Percentiles rank a stretch among this genome's conserved stretches.
Conservation (phyloP, 2,113 vertebrate genomes). For the Carollia perspicillata region DNA sequence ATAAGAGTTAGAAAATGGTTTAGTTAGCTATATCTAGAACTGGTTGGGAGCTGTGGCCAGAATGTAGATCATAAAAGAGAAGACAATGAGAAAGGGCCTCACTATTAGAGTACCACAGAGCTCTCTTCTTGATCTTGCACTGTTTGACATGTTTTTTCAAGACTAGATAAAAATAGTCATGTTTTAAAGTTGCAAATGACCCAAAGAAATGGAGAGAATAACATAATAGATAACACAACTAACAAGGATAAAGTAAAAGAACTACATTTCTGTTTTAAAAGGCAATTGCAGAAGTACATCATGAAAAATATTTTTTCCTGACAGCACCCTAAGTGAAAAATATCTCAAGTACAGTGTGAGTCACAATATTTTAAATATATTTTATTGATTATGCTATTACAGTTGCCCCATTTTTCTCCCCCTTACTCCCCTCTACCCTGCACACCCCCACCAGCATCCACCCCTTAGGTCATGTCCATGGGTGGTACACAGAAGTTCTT, state of each 20-base stretch:
- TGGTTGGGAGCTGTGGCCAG: background rate
- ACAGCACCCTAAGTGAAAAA: slow-evolving; percentile 41
- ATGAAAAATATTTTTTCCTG: slow-evolving; percentile 45
- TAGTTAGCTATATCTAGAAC: background rate
- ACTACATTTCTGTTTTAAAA: slow-evolving; percentile 38
- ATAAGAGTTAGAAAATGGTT: background rate
- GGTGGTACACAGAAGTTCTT: too few species aligned
- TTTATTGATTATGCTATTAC: too few species aligned
- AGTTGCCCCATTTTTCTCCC: too few species aligned
- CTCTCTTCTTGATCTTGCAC: background rate
- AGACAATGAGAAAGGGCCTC: background rate
- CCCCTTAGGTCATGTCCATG: too few species aligned
- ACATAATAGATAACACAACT: background rate
- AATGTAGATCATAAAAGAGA: background rate
- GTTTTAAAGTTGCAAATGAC: background rate
- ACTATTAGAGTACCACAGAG: background rate
- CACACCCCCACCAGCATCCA: too few species aligned
- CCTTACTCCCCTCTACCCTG: too few species aligned
- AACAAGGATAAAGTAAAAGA: slow-evolving; percentile 25
- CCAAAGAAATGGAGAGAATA: background rate
- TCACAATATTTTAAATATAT: slow-evolving; percentile 36
- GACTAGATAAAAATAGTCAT: background rate
- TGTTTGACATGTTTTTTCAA: background rate
- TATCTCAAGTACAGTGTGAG: slow-evolving; percentile 46
- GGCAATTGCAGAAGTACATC: slow-evolving; percentile 27